phyloP scores from a whole-genome alignment of 2,797 vertebrate genomes.

The Poecilia picta region DNA sequence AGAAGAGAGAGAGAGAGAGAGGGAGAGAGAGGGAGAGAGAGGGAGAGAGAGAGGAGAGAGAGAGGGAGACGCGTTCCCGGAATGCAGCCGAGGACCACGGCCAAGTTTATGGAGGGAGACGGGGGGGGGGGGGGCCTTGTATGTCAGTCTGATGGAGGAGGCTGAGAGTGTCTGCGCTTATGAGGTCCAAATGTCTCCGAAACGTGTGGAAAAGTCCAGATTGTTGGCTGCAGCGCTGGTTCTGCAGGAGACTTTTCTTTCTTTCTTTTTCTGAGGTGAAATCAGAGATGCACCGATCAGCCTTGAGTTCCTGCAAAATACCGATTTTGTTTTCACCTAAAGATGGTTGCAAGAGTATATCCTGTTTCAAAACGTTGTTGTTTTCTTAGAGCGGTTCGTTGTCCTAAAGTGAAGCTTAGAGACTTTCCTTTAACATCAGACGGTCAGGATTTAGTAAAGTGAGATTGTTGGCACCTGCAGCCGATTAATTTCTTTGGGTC shows the following conservation, averaged over 20 bases:
- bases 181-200: constrained; percentile 46
- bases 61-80: constrained; percentile 67
- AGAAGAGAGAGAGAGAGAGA: not conserved
- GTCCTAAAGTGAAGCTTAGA: not conserved
- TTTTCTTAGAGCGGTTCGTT: not conserved
- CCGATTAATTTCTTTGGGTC: not conserved
- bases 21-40: not conserved
- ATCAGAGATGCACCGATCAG: not conserved
- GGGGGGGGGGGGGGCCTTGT: not conserved
- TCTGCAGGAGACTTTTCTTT: not conserved
- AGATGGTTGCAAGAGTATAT: not conserved
- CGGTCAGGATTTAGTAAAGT: not conserved
- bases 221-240: not conserved
- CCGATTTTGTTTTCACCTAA: not conserved
- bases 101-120: constrained; percentile 59
- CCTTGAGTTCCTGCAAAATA: not conserved
- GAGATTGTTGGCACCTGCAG: not conserved
- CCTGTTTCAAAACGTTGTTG: not conserved
- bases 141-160: constrained; percentile 35
- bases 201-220: not conserved
- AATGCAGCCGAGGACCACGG: constrained; percentile 60
- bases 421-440: not conserved
- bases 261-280: not conserved
- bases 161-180: constrained; percentile 38
- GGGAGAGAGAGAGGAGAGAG: not conserved